phyloP scores from a whole-genome alignment of 2,888 invertebrate species.

The Orthonychiurus folsomi region DNA sequence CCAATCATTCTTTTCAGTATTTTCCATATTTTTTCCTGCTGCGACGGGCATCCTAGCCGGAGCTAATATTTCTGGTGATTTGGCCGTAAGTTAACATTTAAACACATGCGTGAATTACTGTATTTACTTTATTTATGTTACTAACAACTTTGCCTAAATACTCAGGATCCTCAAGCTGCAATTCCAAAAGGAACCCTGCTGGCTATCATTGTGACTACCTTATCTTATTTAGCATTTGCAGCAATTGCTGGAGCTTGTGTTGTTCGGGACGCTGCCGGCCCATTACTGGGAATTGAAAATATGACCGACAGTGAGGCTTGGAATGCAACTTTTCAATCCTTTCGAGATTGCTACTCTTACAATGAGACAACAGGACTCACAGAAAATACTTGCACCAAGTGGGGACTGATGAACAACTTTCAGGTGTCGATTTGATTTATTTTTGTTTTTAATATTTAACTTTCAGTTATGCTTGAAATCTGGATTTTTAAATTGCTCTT shows the following conservation, averaged over 20 bases:
- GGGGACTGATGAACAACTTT: constrained; percentile 68
- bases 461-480: background rate
- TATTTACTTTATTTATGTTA: background rate
- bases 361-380: constrained; percentile 46
- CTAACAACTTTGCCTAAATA: background rate
- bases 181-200: constrained; percentile 88
- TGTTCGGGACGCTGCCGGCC: constrained; percentile 68
- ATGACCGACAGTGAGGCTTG: constrained; percentile 49
- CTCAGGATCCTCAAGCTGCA: constrained; percentile 73
- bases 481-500: background rate
- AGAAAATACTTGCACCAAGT: constrained; percentile 50
- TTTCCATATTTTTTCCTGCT: constrained; percentile 96
- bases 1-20: constrained; percentile 87
- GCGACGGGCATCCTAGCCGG: constrained; percentile 96
- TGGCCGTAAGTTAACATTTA: constrained; percentile 58
- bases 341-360: constrained; percentile 27
- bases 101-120: background rate
- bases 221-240: constrained; percentile 78
- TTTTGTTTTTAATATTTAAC: background rate
- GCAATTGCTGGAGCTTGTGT: constrained; percentile 52
- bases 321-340: constrained; percentile 29
- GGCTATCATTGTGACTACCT: constrained; percentile 77
- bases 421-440: constrained; percentile 52
- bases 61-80: constrained; percentile 95
- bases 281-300: constrained; percentile 41